These are phyloP conservation scores for Rugalucina vietnamica DNA, from an alignment of 2,888 invertebrate species.

Conservation along the genomic window DNA sequence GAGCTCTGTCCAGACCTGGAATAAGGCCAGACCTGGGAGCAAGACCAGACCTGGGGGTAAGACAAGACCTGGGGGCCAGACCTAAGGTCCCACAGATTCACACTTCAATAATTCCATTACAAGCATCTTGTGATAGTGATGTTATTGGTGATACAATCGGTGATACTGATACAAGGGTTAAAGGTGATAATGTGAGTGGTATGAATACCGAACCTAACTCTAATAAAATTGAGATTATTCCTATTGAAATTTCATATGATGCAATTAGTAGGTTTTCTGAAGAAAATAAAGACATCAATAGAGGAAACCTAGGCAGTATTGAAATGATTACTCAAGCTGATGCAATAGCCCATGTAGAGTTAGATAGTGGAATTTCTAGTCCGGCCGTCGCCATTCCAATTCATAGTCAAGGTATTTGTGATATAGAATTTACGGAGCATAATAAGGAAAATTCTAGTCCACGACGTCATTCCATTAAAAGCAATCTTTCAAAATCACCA, in stretches of 20 bases:
- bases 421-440: background rate
- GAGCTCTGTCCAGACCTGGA: no score
- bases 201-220: background rate
- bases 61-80: no score
- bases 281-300: background rate
- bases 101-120: background rate
- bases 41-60: no score
- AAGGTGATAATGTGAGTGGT: no score
- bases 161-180: background rate
- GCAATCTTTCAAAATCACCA: conserved; percentile 1
- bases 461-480: background rate
- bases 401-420: background rate
- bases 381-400: background rate
- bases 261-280: background rate
- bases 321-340: background rate
- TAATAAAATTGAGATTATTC: background rate
- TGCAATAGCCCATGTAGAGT: background rate
- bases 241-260: background rate
- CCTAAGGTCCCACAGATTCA: background rate
- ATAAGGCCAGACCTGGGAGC: no score
- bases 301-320: background rate
- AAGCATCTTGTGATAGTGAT: conserved; percentile 13
- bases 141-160: background rate
- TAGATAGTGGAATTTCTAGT: background rate
- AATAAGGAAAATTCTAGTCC: conserved; percentile 14